phyloP scores from a whole-genome alignment of 2,797 vertebrate species.

The Falco cherrug region DNA sequence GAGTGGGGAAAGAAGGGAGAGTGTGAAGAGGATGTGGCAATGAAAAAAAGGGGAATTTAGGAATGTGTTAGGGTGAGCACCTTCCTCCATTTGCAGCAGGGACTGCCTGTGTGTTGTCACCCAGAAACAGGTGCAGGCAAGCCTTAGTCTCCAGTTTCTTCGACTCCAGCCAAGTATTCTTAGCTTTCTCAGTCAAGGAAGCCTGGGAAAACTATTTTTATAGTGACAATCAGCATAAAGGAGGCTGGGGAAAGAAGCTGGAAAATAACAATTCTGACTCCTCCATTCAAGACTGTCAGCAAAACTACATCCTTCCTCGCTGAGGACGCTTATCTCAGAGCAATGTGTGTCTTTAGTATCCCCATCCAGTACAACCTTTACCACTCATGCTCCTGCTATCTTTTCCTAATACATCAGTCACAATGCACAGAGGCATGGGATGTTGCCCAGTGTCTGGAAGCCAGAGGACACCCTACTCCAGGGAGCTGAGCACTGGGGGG shows the following conservation, averaged over 20 bases:
- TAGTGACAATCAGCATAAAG: neutral
- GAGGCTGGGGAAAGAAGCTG: neutral
- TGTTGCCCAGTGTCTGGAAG: accelerated
- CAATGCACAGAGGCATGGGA: neutral
- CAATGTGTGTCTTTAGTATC: neutral
- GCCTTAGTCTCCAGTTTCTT: neutral
- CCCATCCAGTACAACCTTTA: neutral
- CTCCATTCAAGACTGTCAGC: neutral
- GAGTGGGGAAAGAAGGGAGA: neutral
- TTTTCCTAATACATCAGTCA: neutral
- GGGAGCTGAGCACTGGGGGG: accelerated
- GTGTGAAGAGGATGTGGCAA: neutral
- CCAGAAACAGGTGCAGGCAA: neutral
- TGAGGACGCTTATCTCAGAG: neutral
- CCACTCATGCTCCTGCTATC: neutral
- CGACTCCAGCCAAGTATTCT: neutral
- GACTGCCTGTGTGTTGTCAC: neutral
- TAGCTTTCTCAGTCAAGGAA: neutral
- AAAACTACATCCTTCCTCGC: neutral
- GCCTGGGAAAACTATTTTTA: neutral
- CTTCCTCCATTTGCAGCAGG: neutral
- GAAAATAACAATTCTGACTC: neutral
- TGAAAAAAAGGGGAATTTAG: neutral
- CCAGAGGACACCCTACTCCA: accelerated
- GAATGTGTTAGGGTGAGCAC: neutral